Conservation (phyloP, 2,113 vertebrate genomes). For the Bos indicus region DNA sequence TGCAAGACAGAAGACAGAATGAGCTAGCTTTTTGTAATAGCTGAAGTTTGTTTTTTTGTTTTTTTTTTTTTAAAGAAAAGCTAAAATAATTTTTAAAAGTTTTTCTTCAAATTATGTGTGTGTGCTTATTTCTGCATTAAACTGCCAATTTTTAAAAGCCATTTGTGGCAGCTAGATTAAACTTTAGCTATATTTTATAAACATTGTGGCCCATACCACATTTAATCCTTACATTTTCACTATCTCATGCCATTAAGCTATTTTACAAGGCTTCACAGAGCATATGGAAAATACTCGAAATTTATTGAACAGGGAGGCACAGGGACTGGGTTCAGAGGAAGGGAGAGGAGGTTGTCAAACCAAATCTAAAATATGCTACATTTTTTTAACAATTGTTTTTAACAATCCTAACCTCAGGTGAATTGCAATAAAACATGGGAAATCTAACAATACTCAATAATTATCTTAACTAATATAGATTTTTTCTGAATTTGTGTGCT, state of each 20-base stretch:
- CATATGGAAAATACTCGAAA: not conserved
- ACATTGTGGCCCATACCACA: not conserved
- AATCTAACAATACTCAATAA: not conserved
- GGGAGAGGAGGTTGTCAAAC: not conserved
- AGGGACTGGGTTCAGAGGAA: not conserved
- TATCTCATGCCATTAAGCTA: not conserved
- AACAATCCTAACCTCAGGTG: not conserved
- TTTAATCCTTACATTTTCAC: conserved; percentile 14
- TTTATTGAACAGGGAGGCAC: not conserved
- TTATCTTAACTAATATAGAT: not conserved
- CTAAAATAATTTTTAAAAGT: not conserved
- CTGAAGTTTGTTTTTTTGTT: not conserved
- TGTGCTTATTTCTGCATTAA: not conserved
- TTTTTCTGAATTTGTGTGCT: not conserved
- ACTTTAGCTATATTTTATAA: conserved; percentile 4
- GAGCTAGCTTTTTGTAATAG: not conserved
- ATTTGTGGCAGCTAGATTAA: not conserved
- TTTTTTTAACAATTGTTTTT: not conserved
- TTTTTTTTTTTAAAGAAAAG: not conserved
- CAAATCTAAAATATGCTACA: not conserved
- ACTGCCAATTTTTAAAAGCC: not conserved
- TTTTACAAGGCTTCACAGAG: not conserved
- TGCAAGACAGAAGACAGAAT: conserved; percentile 1
- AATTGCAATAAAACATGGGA: not conserved
- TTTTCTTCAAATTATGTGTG: not conserved